Percentiles rank a stretch among this genome's conserved stretches.
These are phyloP conservation scores for Kuschelorhynchus macadamiae DNA, from an alignment of 2,888 invertebrate species.

Conservation along the genomic window DNA sequence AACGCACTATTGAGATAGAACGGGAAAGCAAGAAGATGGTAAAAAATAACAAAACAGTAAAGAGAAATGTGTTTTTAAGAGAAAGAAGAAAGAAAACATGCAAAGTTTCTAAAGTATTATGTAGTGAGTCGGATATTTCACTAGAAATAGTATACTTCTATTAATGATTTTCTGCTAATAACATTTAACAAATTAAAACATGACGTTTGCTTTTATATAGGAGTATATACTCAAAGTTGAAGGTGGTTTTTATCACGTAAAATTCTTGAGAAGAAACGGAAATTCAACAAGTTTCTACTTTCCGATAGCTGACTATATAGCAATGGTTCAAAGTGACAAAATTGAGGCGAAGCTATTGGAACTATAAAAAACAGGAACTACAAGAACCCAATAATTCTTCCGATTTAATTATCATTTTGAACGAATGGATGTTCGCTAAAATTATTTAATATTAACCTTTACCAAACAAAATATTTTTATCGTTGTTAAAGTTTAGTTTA, in stretches of 20 bases:
- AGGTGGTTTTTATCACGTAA: not conserved
- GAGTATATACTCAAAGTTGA: not conserved
- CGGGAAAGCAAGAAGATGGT: not conserved
- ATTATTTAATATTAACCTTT: not conserved
- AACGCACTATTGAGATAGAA: too few species aligned
- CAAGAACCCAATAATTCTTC: not conserved
- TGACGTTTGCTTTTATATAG: constrained; percentile 4
- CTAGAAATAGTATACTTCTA: not conserved
- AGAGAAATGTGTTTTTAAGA: too few species aligned
- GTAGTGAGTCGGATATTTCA: not conserved
- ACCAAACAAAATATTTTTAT: too few species aligned
- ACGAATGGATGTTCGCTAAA: not conserved
- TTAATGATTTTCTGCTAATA: not conserved
- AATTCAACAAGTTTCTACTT: not conserved
- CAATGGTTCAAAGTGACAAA: constrained; percentile 1
- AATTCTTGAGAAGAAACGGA: not conserved
- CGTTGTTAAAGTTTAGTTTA: too few species aligned
- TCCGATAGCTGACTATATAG: not conserved
- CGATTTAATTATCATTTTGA: constrained; percentile 6
- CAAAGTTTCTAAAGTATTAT: not conserved
- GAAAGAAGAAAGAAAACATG: not conserved
- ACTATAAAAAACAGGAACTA: not conserved
- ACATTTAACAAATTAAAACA: not conserved
- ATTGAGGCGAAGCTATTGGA: constrained; percentile 1
- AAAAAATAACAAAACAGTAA: not conserved